A percentile compares a stretch with the other conserved stretches of the same genome.
Conservation (phyloP, 2,797 vertebrate genomes). For the Dendrocincla tyrannina region DNA sequence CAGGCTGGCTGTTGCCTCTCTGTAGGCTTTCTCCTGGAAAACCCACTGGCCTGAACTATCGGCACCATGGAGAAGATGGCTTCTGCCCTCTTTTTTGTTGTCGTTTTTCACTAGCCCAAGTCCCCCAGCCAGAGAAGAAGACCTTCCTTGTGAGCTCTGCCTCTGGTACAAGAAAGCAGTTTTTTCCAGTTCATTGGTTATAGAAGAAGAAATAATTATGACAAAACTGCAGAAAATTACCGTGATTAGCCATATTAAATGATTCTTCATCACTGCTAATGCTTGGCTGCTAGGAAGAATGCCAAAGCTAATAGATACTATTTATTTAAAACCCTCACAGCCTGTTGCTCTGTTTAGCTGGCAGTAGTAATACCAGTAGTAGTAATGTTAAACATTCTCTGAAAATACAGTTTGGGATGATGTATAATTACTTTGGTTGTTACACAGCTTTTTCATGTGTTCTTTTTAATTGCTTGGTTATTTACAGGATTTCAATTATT, state of each 20-base stretch:
- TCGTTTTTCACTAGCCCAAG: not conserved
- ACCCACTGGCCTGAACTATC: not conserved
- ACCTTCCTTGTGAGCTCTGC: not conserved
- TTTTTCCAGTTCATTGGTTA: not conserved
- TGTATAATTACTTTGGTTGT: not conserved
- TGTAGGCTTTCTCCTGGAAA: not conserved
- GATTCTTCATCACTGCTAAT: constrained; percentile 36
- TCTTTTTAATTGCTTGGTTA: constrained; percentile 24
- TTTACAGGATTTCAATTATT: constrained; percentile 1
- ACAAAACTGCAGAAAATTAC: constrained; percentile 5
- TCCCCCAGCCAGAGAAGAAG: not conserved
- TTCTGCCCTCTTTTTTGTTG: not conserved
- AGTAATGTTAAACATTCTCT: constrained; percentile 18
- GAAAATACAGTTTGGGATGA: not conserved
- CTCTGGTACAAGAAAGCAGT: not conserved
- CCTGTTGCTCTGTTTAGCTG: constrained; percentile 49
- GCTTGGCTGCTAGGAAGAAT: constrained; percentile 42
- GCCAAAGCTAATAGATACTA: constrained; percentile 55
- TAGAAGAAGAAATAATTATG: not conserved
- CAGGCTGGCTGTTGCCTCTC: not conserved
- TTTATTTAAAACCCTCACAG: constrained; percentile 55
- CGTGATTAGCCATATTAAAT: not conserved
- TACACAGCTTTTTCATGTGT: not conserved
- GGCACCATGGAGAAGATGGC: not conserved
- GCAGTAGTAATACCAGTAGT: constrained; percentile 1